phyloP scores from a whole-genome alignment of 2,797 vertebrate genomes.

The Cyclopterus lumpus region DNA sequence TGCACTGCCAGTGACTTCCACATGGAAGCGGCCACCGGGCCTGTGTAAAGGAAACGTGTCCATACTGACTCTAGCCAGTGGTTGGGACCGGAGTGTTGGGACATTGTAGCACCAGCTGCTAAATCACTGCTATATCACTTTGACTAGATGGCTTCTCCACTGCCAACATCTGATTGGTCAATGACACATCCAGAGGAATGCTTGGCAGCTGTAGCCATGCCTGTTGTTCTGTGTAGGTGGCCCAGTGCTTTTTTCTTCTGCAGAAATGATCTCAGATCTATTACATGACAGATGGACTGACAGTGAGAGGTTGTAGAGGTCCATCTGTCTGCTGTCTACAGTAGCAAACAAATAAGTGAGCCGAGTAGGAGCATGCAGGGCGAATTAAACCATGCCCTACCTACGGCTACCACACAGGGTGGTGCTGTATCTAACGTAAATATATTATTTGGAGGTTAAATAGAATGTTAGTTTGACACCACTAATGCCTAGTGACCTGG shows the following conservation, averaged over 20 bases:
- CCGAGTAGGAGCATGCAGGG: no score
- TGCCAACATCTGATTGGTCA: constrained; percentile 23
- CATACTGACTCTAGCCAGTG: constrained; percentile 17
- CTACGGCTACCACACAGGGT: neutral
- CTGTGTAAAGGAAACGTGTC: constrained; percentile 42
- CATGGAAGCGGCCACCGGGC: constrained; percentile 37
- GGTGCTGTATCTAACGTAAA: neutral
- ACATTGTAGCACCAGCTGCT: constrained; percentile 44
- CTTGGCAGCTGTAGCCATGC: neutral
- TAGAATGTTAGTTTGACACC: neutral
- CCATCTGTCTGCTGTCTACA: no score
- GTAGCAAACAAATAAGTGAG: no score
- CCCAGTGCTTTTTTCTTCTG: neutral
- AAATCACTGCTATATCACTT: constrained; percentile 38
- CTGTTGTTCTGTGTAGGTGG: neutral
- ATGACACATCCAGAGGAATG: constrained; percentile 4
- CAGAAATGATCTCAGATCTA: neutral
- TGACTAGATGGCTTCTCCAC: constrained; percentile 12
- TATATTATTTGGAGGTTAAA: neutral
- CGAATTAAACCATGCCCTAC: neutral
- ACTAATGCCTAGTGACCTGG: neutral
- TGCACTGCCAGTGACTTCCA: constrained; percentile 52
- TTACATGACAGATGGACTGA: neutral
- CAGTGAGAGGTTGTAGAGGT: neutral
- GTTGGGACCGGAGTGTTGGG: constrained; percentile 41